These are phyloP conservation scores for Elaphurus davidianus DNA, from an alignment of 2,113 vertebrate species.

Conservation along the genomic window DNA sequence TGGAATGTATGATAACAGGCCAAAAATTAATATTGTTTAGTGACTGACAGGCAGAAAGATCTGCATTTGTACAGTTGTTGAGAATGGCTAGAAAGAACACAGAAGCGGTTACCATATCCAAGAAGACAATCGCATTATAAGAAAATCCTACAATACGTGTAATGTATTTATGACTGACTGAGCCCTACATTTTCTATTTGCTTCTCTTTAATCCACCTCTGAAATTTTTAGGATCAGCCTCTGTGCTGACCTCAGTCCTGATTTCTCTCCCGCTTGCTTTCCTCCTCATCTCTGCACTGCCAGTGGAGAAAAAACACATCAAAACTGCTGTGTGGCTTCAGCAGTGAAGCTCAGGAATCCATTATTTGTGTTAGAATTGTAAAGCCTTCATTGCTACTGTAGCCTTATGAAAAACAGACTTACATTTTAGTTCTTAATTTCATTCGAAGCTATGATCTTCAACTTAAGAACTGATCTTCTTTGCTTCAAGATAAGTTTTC, in stretches of 20 bases:
- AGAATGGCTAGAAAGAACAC: background rate
- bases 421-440: slow-evolving; percentile 34
- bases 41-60: background rate
- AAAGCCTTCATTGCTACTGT: background rate
- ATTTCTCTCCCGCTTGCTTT: slow-evolving; percentile 12
- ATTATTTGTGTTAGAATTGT: background rate
- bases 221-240: background rate
- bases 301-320: slow-evolving; percentile 7
- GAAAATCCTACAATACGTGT: background rate
- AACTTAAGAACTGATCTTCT: background rate
- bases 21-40: background rate
- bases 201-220: background rate
- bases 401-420: slow-evolving; percentile 1
- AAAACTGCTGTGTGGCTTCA: background rate
- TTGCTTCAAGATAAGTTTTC: slow-evolving; percentile 24
- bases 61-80: background rate
- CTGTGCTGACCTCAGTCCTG: background rate
- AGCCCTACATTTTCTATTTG: background rate
- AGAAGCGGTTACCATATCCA: background rate
- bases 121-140: background rate
- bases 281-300: background rate
- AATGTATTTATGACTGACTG: background rate
- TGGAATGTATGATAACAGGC: background rate
- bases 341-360: background rate
- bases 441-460: background rate